Conservation (phyloP, 2,888 invertebrate species). For the Automeris io region DNA sequence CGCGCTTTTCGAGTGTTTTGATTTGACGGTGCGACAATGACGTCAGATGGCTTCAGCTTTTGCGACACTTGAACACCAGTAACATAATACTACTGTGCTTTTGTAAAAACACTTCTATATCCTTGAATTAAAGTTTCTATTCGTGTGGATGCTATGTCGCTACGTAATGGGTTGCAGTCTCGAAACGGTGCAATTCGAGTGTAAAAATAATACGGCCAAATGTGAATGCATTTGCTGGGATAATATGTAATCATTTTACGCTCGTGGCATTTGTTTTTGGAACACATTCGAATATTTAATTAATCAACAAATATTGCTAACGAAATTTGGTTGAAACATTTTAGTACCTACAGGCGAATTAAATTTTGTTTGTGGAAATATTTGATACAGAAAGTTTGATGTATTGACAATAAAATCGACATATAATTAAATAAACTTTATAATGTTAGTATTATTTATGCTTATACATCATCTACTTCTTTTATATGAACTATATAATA, state of each 20-base stretch:
- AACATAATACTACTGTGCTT: constrained; percentile 12
- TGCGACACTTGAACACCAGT: constrained; percentile 34
- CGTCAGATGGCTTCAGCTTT: constrained; percentile 38
- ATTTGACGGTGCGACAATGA: constrained; percentile 50
- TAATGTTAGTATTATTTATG: too few relatives aligned
- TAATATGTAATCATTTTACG: constrained; percentile 43
- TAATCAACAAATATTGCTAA: too few relatives aligned
- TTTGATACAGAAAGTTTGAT: too few relatives aligned
- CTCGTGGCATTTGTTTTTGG: too few relatives aligned
- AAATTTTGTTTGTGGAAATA: too few relatives aligned
- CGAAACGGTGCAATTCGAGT: constrained; percentile 55
- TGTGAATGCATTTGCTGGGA: constrained; percentile 61
- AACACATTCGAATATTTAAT: too few relatives aligned
- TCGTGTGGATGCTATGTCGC: constrained; percentile 11
- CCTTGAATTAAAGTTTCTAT: constrained; percentile 13
- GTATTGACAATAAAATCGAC: too few relatives aligned
- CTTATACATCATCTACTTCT: too few relatives aligned
- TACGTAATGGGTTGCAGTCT: constrained; percentile 28
- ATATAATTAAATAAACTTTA: too few relatives aligned
- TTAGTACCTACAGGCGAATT: too few relatives aligned
- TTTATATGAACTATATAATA: too few relatives aligned
- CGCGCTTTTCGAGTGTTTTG: constrained; percentile 59
- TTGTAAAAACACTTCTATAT: constrained; percentile 13
- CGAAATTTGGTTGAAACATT: too few relatives aligned
- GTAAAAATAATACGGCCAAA: constrained; percentile 57